Evolutionary conservation across 2,797 vertebrate genomes (phyloP), one percentile per base, ranked within the genome.

Genomic region (Enteromius trimaculatus): DNA sequence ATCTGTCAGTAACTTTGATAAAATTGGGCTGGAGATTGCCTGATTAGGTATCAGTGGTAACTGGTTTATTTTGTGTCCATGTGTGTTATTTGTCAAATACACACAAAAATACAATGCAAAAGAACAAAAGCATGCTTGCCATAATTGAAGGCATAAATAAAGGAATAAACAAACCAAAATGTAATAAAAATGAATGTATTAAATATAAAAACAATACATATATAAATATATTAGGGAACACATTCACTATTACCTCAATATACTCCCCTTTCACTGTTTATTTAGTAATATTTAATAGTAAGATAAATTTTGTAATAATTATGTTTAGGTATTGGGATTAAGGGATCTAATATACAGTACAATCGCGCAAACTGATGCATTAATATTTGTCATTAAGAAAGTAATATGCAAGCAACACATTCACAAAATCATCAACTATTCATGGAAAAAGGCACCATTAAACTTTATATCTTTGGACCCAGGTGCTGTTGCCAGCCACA

Each of bases 1-100:
- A 31, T 77, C 65, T 85, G 75, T 65, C 77, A 75, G 69, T 51
- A 17, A 68, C 49, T 19, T 42, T 49, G 42, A 42, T n/a, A 11
- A 55, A 74, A 66, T 26, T 62, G 4, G 10, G 21, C 34, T 34
- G 29, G 5, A 66, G 49, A 84, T 49, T n/a, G n/a, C 21, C 21
- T 34, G 34, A 78, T 31, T 49, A 78, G 51, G 55, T 37, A 26
- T 34, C n/a, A 74, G 16, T 34, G 16, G 16, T 47, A 78, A 78
- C 42, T 17, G 42, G 42, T 10, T 34, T 26, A 29, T 64, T 78
- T 47, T 75, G 53, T 53, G 1, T 9, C 21, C 34, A 1, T 17
- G 34, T 39, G 23, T 2, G 23, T 39, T 39, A 58, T 58, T 58
- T 23, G 44, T 47, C 44, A 21, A 34, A 34, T 21, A n/a, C 17